phyloP scores from a whole-genome alignment of 2,797 vertebrate species.

The Prionace glauca region DNA sequence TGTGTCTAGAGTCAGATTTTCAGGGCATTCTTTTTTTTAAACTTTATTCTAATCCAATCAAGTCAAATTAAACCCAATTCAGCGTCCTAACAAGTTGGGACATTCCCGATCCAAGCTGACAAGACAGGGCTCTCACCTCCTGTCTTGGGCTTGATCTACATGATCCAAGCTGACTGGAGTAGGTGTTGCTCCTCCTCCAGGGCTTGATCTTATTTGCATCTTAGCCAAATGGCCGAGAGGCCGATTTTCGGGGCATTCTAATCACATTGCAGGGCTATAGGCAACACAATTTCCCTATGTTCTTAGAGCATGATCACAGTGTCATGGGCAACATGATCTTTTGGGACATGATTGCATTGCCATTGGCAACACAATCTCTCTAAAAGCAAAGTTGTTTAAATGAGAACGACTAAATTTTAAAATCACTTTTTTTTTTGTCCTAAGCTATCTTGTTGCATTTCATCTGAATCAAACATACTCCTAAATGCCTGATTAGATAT shows the following conservation, averaged over 20 bases:
- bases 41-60: too few relatives aligned
- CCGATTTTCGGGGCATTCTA: not conserved
- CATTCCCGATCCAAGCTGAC: too few relatives aligned
- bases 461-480: not conserved
- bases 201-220: too few relatives aligned
- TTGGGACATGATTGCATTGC: not conserved
- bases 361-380: not conserved
- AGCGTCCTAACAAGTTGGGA: too few relatives aligned
- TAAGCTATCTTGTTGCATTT: not conserved
- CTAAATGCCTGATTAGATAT: not conserved
- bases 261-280: not conserved
- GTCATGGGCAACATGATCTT: too few relatives aligned
- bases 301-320: not conserved
- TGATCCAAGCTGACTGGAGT: too few relatives aligned
- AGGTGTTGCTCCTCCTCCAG: too few relatives aligned
- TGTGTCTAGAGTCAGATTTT: not conserved
- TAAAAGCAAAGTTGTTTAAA: not conserved
- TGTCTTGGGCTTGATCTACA: too few relatives aligned
- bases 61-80: too few relatives aligned
- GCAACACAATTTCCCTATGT: not conserved
- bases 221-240: too few relatives aligned
- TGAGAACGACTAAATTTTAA: not conserved
- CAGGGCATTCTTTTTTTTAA: not conserved
- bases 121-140: too few relatives aligned
- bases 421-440: not conserved